These are phyloP conservation scores for Talpa occidentalis DNA, from an alignment of 2,113 vertebrate genomes.

Conservation along the genomic window DNA sequence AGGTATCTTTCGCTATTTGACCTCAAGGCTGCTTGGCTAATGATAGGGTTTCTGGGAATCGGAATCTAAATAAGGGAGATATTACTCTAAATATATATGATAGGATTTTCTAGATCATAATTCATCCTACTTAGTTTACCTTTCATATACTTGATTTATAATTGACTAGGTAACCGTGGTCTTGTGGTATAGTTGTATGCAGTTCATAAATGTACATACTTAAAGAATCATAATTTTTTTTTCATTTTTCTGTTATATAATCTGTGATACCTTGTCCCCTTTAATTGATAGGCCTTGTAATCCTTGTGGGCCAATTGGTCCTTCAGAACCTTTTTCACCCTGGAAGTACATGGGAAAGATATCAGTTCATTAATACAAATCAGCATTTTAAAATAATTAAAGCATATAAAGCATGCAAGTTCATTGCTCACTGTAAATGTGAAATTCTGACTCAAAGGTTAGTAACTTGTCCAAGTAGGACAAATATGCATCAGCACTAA, in stretches of 20 bases:
- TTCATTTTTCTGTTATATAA: neutral
- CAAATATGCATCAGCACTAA: neutral
- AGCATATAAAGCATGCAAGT: neutral
- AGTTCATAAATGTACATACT: neutral
- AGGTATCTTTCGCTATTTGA: neutral
- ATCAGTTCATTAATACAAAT: slow-evolving; percentile 21
- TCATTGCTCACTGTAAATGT: neutral
- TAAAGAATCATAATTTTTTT: slow-evolving; percentile 12
- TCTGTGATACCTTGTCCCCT: slow-evolving; percentile 90
- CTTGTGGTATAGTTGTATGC: neutral
- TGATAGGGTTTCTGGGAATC: neutral
- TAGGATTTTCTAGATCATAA: neutral
- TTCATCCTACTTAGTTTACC: neutral
- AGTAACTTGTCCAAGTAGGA: neutral
- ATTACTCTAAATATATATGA: neutral
- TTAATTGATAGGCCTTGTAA: slow-evolving; percentile 86
- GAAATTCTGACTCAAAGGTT: slow-evolving; percentile 6
- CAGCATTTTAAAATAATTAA: neutral
- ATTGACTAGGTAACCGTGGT: neutral
- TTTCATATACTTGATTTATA: neutral
- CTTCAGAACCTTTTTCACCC: slow-evolving; percentile 92
- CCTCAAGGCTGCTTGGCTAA: slow-evolving; percentile 1
- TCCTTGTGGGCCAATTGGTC: slow-evolving; percentile 87
- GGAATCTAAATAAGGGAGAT: neutral
- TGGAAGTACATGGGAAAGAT: slow-evolving; percentile 76